phyloP scores from a whole-genome alignment of 2,888 invertebrate genomes.

The Caenorhabditis zanzibari region DNA sequence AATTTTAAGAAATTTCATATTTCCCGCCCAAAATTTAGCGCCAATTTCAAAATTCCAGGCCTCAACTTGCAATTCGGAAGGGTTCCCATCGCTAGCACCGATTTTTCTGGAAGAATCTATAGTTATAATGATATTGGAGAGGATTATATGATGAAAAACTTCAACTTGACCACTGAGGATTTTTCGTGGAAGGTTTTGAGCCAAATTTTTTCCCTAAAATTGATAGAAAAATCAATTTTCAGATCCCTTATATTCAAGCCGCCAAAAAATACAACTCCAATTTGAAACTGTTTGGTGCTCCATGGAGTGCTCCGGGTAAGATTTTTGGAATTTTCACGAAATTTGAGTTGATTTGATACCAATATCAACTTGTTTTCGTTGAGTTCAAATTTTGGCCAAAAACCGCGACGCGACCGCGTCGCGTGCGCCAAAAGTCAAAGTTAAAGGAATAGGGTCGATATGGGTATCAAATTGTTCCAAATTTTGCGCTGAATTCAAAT shows the following conservation, averaged over 20 bases:
- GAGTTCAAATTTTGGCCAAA: neutral
- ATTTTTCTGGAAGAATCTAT: conserved; percentile 54
- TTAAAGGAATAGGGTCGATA: neutral
- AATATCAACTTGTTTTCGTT: neutral
- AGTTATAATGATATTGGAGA: conserved; percentile 54
- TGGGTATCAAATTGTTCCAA: no score
- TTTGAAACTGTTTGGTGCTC: conserved; percentile 55
- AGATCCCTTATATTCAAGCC: conserved; percentile 58
- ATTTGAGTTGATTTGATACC: neutral
- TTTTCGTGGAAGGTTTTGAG: conserved; percentile 48
- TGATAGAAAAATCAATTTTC: neutral
- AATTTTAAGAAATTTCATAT: neutral
- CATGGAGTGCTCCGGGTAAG: conserved; percentile 61
- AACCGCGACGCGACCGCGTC: neutral
- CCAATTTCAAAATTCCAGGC: conserved; percentile 15
- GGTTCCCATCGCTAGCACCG: conserved; percentile 60
- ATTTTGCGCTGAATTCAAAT: no score
- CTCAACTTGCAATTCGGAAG: conserved; percentile 57
- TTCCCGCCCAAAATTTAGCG: neutral
- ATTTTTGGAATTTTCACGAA: neutral
- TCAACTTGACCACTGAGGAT: conserved; percentile 53
- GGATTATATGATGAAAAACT: conserved; percentile 55
- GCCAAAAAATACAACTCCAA: conserved; percentile 48
- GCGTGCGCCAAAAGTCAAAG: neutral
- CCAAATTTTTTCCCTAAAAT: neutral